Conservation (phyloP, 1,140 invertebrate species). For the Microplitis demolitor region DNA sequence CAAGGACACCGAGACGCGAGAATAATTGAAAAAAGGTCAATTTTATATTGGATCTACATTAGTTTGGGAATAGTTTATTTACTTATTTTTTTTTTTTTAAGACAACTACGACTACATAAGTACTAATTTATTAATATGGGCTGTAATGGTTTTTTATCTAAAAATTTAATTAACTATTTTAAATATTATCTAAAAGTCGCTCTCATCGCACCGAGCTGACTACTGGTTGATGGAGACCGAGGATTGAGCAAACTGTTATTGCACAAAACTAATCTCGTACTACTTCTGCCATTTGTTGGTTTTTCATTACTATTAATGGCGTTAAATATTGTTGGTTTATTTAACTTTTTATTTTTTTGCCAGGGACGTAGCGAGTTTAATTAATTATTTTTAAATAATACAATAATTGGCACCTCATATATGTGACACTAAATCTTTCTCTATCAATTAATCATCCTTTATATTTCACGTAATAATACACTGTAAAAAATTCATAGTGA, state of each 20-base stretch:
- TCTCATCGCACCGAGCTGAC: slow-evolving; percentile 50
- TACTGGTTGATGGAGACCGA: slow-evolving; percentile 54
- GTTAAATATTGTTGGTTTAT: no score
- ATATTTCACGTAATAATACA: no score
- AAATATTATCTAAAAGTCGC: slow-evolving; percentile 43
- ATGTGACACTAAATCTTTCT: neutral
- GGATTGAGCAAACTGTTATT: slow-evolving; percentile 59
- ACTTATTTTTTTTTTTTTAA: neutral
- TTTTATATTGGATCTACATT: slow-evolving; percentile 16
- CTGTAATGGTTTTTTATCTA: neutral
- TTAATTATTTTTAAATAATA: neutral
- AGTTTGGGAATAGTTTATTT: slow-evolving; percentile 7
- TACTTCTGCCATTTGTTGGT: slow-evolving; percentile 14
- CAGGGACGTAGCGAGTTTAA: slow-evolving; percentile 29
- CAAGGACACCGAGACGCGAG: slow-evolving; percentile 56
- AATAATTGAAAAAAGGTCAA: slow-evolving; percentile 48
- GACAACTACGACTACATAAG: slow-evolving; percentile 7
- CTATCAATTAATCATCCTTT: neutral
- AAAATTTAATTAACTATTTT: neutral
- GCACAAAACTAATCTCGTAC: slow-evolving; percentile 38
- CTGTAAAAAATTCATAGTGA: no score
- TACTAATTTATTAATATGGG: slow-evolving; percentile 10
- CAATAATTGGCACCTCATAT: slow-evolving; percentile 10
- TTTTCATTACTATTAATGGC: neutral
- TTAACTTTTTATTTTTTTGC: slow-evolving; percentile 16